phyloP scores from a whole-genome alignment of 2,888 invertebrate species.

The Aporophyla nigra region DNA sequence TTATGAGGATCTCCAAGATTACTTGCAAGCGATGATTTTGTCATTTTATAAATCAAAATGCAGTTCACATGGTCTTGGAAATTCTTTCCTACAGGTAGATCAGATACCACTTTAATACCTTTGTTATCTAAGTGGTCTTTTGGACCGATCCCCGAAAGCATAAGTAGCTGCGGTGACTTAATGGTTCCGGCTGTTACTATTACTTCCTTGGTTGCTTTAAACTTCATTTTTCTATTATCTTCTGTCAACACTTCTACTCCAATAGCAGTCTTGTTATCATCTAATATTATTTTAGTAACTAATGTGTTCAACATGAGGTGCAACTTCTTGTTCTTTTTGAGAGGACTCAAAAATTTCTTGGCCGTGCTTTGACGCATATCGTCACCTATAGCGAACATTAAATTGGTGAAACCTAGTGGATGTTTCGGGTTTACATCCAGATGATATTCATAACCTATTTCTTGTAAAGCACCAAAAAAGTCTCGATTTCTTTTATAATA shows the following conservation, averaged over 20 bases:
- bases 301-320: slow-evolving; percentile 82
- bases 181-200: slow-evolving; percentile 86
- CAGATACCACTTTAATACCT: slow-evolving; percentile 76
- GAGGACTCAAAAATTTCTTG: slow-evolving; percentile 83
- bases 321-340: slow-evolving; percentile 73
- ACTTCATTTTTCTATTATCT: slow-evolving; percentile 68
- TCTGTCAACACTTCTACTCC: slow-evolving; percentile 81
- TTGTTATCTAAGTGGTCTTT: slow-evolving; percentile 74
- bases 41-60: slow-evolving; percentile 67
- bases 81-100: slow-evolving; percentile 85
- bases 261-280: slow-evolving; percentile 80
- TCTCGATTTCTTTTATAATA: slow-evolving; percentile 51
- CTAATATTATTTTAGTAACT: slow-evolving; percentile 87
- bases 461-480: slow-evolving; percentile 78
- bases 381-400: slow-evolving; percentile 82
- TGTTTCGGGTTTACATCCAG: slow-evolving; percentile 44
- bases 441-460: slow-evolving; percentile 80
- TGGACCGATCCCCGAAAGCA: slow-evolving; percentile 88
- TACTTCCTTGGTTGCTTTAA: slow-evolving; percentile 82
- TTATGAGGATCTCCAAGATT: slow-evolving; percentile 24
- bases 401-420: slow-evolving; percentile 82
- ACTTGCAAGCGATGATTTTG: slow-evolving; percentile 18
- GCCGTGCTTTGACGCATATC: slow-evolving; percentile 87
- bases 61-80: slow-evolving; percentile 84
- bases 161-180: slow-evolving; percentile 86